Evolutionary conservation across 2,888 invertebrate species (phyloP), one percentile per base, ranked within the genome.

Genomic region (Eupithecia subumbrata): DNA sequence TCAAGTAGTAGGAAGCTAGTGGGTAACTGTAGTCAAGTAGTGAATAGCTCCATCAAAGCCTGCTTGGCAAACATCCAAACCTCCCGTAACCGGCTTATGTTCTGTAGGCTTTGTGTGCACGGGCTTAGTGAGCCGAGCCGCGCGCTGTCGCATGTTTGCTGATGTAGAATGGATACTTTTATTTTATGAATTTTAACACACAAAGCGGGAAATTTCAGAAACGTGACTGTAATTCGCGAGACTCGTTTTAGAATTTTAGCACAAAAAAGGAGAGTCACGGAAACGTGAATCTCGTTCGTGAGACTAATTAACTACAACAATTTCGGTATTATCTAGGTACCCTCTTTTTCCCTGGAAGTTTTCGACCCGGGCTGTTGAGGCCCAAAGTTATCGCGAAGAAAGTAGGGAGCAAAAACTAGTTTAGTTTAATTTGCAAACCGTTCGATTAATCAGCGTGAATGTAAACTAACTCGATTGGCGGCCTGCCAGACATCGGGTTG

Each of bases 371-470:
- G 9, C 56, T 1, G 52, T 22, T 22, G 22, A n/a, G 14, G 12
- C 22, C 22, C 22, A 22, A 56, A 60, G 60, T 25, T 22, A 22
- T 25, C 25, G 22, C 60, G 60, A 56, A 9, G n/a, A 9, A 9
- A 56, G 56, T 12, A 1, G 56, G 22, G 56, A 7, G 11, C 56
- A 11, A 60, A 22, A 60, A 5, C 25, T 60, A 11, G 60, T 25
- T 14, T 11, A 45, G 66, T 71, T 71, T 45, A 12, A 74, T 74
- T 74, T 56, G 34, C 25, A 68, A 48, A 71, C 43, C 45, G 68
- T 60, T 71, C 71, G 45, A 68, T 75, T 75, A 34, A 71, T 68
- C 68, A 63, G 45, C 34, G 67, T 68, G 56, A 45, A 60, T 60
- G 12, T 25, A 60, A 56, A 34, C 60, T 60, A 40, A 67, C 16